These are phyloP conservation scores for Petrophora chlorosata DNA, from an alignment of 2,888 invertebrate species.

Conservation along the genomic window DNA sequence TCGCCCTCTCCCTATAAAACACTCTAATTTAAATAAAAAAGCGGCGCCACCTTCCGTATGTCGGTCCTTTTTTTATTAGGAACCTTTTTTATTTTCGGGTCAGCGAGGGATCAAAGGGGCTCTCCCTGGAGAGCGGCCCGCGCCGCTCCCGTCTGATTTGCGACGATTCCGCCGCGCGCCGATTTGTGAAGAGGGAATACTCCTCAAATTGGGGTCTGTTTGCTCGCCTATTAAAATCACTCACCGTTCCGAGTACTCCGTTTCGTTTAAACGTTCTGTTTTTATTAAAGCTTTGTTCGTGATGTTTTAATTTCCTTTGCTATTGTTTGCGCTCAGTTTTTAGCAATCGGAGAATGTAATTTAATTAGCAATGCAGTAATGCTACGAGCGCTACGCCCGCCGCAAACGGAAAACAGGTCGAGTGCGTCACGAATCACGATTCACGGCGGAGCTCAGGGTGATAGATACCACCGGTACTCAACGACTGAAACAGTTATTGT, in stretches of 20 bases:
- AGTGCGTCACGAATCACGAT: conserved; percentile 34
- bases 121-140: conserved; percentile 71
- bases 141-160: conserved; percentile 73
- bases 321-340: conserved; percentile 38
- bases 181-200: conserved; percentile 82
- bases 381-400: conserved; percentile 35
- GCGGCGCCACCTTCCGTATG: conserved; percentile 84
- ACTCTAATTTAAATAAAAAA: conserved; percentile 85
- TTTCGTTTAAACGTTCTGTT: conserved; percentile 55
- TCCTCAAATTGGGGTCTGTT: conserved; percentile 77
- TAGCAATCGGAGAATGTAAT: conserved; percentile 33
- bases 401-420: conserved; percentile 32
- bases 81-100: conserved; percentile 84
- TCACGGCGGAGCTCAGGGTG: conserved; percentile 37
- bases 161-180: conserved; percentile 75
- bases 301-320: conserved; percentile 44
- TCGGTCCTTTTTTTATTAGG: conserved; percentile 82
- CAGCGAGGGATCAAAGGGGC: conserved; percentile 83
- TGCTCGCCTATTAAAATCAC: conserved; percentile 80
- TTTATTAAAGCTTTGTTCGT: conserved; percentile 52
- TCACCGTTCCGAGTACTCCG: conserved; percentile 63
- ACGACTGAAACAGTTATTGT: conserved; percentile 55
- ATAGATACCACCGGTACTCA: conserved; percentile 50
- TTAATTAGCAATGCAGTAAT: conserved; percentile 36
- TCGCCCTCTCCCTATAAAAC: conserved; percentile 82